Base-by-base conservation (phyloP, 2,888 invertebrate species). In the Orgyia antiqua region DNA sequence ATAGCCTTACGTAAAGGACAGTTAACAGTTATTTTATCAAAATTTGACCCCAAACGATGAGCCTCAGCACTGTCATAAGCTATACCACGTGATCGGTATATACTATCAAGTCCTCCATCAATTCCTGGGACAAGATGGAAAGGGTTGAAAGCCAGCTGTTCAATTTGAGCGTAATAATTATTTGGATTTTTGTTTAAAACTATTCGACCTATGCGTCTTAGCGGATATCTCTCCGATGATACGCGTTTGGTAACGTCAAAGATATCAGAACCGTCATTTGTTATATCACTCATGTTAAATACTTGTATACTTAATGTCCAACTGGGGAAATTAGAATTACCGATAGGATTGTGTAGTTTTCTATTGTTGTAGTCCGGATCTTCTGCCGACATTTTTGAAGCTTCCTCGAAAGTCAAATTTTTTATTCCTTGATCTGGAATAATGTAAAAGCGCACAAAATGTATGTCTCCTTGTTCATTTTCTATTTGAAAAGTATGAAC, bases 131-230 rank as follows among this genome's bases (percentile, higher is more conserved):
- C 90, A 84, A 97, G 74, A 71, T 96, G 93, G 4, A 94, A 91
- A 0, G 97, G 97, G 60, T 90, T 92, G 68, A 93, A 97, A 0
- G 96, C 97, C 27, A 94, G 73, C 72, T 97, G 96, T 70, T 98
- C 97, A 18, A 97, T 93, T 74, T 97, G 96, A 10, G 94, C 91
- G 63, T 96, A 97, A 72, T 96, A 97, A 68, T 97, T 96, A 30
- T 88, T 88, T 0, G 97, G 94, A 73, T 97, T 97, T 42, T 92
- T 89, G 69, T 97, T 92, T 15, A 98, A 82, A 0, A 93, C 92
- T 48, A 97, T 64, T 65, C 90, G 91, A 1, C 97, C 97, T 0
- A 96, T 91, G 0, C 91, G 93, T 36, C 93, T 91, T 29, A 97
- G 76, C 0, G 97, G 97, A 73, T 87, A 97, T 2, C 95, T 93